These are phyloP conservation scores for Drosophila lacicola DNA, from an alignment of 2,888 invertebrate species.

Conservation along the genomic window DNA sequence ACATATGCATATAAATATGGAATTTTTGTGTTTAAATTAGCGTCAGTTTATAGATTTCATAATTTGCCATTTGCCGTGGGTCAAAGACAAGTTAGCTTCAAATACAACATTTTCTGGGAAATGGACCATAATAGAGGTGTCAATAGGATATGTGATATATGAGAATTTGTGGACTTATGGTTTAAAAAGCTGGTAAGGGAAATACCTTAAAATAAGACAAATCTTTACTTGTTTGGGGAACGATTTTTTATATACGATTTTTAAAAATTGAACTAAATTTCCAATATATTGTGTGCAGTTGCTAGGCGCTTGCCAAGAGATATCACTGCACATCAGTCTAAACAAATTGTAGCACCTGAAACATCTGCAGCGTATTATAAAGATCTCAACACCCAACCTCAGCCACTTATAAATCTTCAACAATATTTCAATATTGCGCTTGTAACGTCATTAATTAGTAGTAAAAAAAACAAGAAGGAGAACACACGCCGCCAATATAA, in stretches of 20 bases:
- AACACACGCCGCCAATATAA: conserved; percentile 36
- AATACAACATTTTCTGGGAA: conserved; percentile 7
- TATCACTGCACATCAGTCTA: conserved; percentile 1
- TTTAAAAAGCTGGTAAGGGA: neutral
- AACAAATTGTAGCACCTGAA: conserved; percentile 4
- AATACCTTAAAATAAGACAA: neutral
- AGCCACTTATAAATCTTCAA: conserved; percentile 39
- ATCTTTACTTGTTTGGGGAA: neutral
- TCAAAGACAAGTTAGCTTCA: conserved; percentile 26
- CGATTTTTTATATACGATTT: neutral
- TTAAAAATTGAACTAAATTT: neutral
- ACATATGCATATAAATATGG: conserved; percentile 25
- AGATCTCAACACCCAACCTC: conserved; percentile 45
- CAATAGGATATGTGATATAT: conserved; percentile 8
- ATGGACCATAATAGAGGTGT: conserved; percentile 19
- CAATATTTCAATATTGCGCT: conserved; percentile 18
- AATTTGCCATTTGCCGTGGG: conserved; percentile 47
- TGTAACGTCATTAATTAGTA: conserved; percentile 52
- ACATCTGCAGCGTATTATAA: conserved; percentile 39
- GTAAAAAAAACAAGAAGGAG: conserved; percentile 11
- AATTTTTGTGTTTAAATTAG: conserved; percentile 64
- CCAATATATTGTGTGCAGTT: neutral
- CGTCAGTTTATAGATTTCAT: conserved; percentile 44
- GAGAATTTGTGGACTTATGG: neutral
- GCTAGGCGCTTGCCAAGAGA: neutral